Conservation (phyloP, 2,113 vertebrate genomes). For the Embiotoca jacksoni region DNA sequence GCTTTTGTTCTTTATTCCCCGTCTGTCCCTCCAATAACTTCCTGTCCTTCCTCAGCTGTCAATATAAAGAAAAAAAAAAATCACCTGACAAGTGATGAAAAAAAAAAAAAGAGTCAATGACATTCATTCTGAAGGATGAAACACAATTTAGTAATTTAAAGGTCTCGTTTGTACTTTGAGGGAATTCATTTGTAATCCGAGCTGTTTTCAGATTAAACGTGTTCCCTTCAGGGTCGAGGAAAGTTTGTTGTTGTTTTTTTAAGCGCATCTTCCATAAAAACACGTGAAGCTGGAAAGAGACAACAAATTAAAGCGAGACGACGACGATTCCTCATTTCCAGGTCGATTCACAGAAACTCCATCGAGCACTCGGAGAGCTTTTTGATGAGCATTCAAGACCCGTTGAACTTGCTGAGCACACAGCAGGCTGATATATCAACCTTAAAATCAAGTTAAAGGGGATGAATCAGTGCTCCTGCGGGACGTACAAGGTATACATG, state of each 20-base stretch:
- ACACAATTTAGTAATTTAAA: too few species aligned
- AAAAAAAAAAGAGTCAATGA: too few species aligned
- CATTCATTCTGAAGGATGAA: too few species aligned
- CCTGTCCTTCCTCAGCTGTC: too few species aligned
- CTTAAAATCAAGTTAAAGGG: slow-evolving; percentile 37
- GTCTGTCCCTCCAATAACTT: too few species aligned
- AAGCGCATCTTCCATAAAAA: too few species aligned
- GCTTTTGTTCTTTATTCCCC: too few species aligned
- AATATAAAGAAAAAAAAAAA: too few species aligned
- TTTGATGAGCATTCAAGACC: slow-evolving; percentile 11
- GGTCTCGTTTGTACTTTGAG: too few species aligned
- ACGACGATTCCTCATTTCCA: not conserved
- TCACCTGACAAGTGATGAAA: too few species aligned
- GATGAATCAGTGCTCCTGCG: slow-evolving; percentile 38
- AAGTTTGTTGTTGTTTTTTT: not conserved
- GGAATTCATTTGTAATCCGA: too few species aligned
- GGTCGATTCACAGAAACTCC: slow-evolving; percentile 23
- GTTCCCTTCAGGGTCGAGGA: not conserved
- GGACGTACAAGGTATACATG: slow-evolving; percentile 20
- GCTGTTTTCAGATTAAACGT: not conserved
- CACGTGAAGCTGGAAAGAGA: too few species aligned
- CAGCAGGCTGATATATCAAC: slow-evolving; percentile 22
- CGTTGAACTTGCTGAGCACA: slow-evolving; percentile 28
- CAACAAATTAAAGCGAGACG: not conserved
- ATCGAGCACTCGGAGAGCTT: slow-evolving; percentile 8